Base-by-base conservation (phyloP, 2,888 invertebrate genomes). In the Agriopis marginaria region DNA sequence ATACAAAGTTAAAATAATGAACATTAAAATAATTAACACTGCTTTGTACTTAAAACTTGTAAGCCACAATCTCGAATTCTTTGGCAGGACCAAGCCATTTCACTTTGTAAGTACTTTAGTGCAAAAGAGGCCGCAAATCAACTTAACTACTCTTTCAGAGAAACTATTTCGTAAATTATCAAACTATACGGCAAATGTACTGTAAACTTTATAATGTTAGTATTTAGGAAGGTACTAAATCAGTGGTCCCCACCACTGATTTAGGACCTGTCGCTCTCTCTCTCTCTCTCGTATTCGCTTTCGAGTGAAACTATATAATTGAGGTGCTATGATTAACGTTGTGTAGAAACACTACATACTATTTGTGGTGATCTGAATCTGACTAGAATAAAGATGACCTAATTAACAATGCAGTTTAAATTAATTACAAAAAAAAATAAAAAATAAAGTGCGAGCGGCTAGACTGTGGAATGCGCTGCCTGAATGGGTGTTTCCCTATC, bases 121-220 rank as follows among this genome's bases (percentile, higher is more conserved):
- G 62, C 63, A 62, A 65, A 68, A 66, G 70, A 70, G 63, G 62
- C 71, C 72, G 72, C 76, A 79, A 77, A 79, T 79, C 77, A 79
- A 76, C 67, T 75, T 79, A 76, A 79, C 71, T 76, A 75, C 77
- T 73, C 66, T 75, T 75, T 75, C 75, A 69, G 62, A 50, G 67
- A 61, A 74, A 77, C 73, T 78, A 68, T 72, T 73, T 65, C 64
- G 67, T 75, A 74, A 75, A 74, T 76, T 76, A 75, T 75, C 69
- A 75, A 75, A 76, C 71, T 72, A 59, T 55, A 63, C 58, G 40
- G 61, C 53, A 71, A 74, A 76, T 76, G 76, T 73, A 73, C 64
- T 68, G 76, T 70, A 72, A 76, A 76, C 72, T 74, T 74, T 68
- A 65, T 65, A 70, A 71, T 66, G 71, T 66, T 66, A 59, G 62